Base-by-base conservation (phyloP, 2,797 vertebrate species). In the Parambassis ranga region DNA sequence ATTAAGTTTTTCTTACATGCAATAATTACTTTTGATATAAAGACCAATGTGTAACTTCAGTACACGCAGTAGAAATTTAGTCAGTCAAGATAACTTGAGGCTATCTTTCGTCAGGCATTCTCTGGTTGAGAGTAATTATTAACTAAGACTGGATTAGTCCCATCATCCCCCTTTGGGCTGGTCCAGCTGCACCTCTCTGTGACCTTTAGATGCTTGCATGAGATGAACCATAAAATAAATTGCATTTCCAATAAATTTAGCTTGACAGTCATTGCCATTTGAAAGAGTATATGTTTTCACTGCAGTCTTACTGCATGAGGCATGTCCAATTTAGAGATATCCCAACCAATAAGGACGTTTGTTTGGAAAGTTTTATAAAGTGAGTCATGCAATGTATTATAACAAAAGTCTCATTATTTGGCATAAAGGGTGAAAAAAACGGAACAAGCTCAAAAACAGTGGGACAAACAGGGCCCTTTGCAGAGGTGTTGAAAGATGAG, bases 401-500 rank as follows among this genome's bases (percentile, higher is more conserved):
- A 23, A 61, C 22, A 47, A 73, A 75, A 52, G 46, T 52, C 6
- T 42, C 27, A 51, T 67, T 64, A 74, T 75, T 77, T 11, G 53
- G 42, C 26, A 41, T 37, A 47, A 73, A 52, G 65, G 70, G 62
- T 58, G 39, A 77, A 83, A 83, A 77, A 83, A 83, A 82, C 73
- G 69, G 65, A 76, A 51, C 61, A 65, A 69, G 72, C 85, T 89
- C 35, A 77, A 75, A 85, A 85, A 83, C 76, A 66, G 78, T 65
- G 72, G 77, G 83, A 79, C 76, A 49, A 79, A 62, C 49, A 38
- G 52, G 70, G 65, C 38, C 51, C 68, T 83, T 79, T 61, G 46
- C 62, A 56, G 87, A 91, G 90, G 91, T 91, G 92, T 89, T 89
- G 90, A 92, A 87, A 93, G 87, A 79, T 83, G 87, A 91, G 89